These are phyloP conservation scores for Bagarius yarrelli DNA, from an alignment of 2,113 vertebrate genomes.

Conservation along the genomic window DNA sequence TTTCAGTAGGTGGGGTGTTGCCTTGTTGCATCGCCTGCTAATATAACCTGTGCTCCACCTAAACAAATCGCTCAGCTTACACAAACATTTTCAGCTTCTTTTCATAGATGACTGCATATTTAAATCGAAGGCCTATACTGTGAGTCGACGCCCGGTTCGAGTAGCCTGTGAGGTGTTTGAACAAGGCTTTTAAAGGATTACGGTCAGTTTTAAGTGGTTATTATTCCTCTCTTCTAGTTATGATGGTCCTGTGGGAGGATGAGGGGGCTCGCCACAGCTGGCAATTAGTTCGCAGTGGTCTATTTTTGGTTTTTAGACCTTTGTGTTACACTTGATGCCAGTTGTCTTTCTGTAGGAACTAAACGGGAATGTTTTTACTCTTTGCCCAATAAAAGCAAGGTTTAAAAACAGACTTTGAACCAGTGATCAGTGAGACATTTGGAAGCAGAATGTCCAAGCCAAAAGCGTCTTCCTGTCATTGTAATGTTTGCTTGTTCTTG, in stretches of 20 bases:
- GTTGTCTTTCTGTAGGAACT: not conserved
- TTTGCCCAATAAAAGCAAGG: not conserved
- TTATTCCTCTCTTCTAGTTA: not conserved
- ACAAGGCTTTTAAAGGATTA: slow-evolving; percentile 20
- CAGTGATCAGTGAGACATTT: not conserved
- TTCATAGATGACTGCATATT: slow-evolving; percentile 1
- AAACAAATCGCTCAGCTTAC: slow-evolving; percentile 12
- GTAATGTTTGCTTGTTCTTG: slow-evolving; percentile 6
- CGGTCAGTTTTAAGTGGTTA: not conserved
- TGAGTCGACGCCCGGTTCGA: slow-evolving; percentile 2
- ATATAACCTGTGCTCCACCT: not conserved
- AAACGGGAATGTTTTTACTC: not conserved
- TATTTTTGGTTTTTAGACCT: slow-evolving; percentile 31
- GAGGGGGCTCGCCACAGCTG: slow-evolving; percentile 5
- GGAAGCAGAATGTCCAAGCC: not conserved
- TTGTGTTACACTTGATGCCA: not conserved
- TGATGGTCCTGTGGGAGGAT: slow-evolving; percentile 7
- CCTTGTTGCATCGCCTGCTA: not conserved
- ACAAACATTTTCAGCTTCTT: not conserved
- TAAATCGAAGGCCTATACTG: not conserved
- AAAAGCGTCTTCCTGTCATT: not conserved
- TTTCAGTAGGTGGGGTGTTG: not conserved
- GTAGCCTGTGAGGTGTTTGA: slow-evolving; percentile 4
- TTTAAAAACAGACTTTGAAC: not conserved
- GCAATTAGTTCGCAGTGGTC: slow-evolving; percentile 32